Evolutionary conservation across 2,888 invertebrate genomes (phyloP), one percentile per base, ranked within the genome.

Genomic region (Eupithecia subumbrata): DNA sequence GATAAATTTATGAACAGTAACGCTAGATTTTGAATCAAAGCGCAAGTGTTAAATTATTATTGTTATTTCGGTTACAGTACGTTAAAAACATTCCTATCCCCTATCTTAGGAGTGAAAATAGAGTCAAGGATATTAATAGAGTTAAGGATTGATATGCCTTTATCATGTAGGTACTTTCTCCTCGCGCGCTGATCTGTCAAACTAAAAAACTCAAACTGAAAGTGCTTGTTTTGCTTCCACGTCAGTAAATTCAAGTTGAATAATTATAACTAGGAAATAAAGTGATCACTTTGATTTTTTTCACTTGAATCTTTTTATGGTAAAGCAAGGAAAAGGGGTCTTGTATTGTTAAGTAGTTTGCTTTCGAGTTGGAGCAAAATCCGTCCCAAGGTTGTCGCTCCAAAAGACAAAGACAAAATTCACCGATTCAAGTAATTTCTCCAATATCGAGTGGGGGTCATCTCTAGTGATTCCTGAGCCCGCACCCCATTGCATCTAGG

Each of bases 401-500:
- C 34, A 18, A 16, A 30, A 64, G 16, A 64, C 22, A 9, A 40
- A 9, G 34, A 64, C 8, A 8, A 64, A 16, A 64, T 30, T 64
- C 64, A 64, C 34, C 64, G 12, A 0, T 25, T 22, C 12, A 12
- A 12, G 25, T 60, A 12, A 22, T 12, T 34, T 16, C 9, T 18
- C 9, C 43, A 25, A n/a, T 67, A 37, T 22, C 66, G 37, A 67
- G 34, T 14, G 43, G 67, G 68, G 68, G 80, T 82, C 79, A 76
- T 75, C 78, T 77, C 74, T 72, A 75, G 72, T 77, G 67, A 75
- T 75, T 75, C 72, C 71, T 66, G 52, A 72, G 40, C 69, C 75
- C 60, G 40, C 81, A 80, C 79, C 84, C 81, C 82, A 80, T 84
- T 89, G 91, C 91, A 89, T 91, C 92, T 91, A 30, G 70, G 78